Base-by-base conservation (phyloP, 2,113 vertebrate species). In the Turdus rufiventris region DNA sequence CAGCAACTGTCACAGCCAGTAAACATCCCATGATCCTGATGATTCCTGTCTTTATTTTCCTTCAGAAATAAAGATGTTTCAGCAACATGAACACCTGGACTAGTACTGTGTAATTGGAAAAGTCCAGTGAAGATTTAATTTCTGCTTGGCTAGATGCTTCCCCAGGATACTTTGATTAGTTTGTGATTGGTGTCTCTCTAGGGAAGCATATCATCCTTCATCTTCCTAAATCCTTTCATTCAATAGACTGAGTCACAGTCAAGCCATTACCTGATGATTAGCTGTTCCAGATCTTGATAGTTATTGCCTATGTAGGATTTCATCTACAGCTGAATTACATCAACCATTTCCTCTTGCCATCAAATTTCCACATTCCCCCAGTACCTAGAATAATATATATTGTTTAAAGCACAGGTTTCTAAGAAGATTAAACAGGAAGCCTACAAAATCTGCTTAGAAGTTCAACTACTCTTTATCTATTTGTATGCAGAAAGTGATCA, bases 221-320 rank as follows among this genome's bases (percentile, higher is more conserved):
- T 93, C 83, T 89, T 88, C 47, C 42, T 48, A 93, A 95, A 15
- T 62, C 54, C 63, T 84, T 88, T 95, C 75, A 60, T 72, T 89
- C 4, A 8, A 80, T 8, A 79, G 74, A 34, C 29, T 76, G 80
- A 89, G 56, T 79, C 74, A 88, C 70, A 85, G 53, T 70, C 77
- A 94, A 89, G 74, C 94, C 88, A 93, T 85, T 91, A 95, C 56
- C 85, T 89, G 78, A 93, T 74, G 42, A 91, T 77, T 89, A 88
- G 71, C n/a, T 96, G 57, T 86, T 91, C 28, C 83, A 91, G 48
- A 71, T 65, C 51, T 78, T 71, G 11, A 67, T 56, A 89, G 50
- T 54, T 93, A 92, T 53, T 93, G 53, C 70, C 57, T 89, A 18
- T 33, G 47, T 51, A 78, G 47, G 58, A 53, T 72, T 87, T 91